These are phyloP conservation scores for Hippoglossus stenolepis DNA, from an alignment of 2,113 vertebrate species.

Conservation along the genomic window DNA sequence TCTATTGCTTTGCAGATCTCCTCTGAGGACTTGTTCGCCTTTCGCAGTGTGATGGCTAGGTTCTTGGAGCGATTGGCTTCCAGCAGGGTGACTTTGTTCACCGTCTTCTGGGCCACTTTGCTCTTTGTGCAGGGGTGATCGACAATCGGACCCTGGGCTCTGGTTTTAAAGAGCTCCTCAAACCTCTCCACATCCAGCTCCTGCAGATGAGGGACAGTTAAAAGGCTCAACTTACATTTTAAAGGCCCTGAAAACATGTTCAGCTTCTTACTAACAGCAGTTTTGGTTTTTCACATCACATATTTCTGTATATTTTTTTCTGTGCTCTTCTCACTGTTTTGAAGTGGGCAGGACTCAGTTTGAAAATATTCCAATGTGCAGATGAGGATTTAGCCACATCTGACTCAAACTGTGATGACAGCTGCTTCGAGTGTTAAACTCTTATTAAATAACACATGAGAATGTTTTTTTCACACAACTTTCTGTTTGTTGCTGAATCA, in stretches of 20 bases:
- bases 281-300: too few species aligned
- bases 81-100: slow-evolving; percentile 91
- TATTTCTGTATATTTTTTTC: not conserved
- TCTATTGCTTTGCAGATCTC: slow-evolving; percentile 97
- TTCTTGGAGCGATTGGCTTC: slow-evolving; percentile 97
- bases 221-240: not conserved
- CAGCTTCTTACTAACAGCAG: not conserved
- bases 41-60: slow-evolving; percentile 95
- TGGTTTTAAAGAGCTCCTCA: slow-evolving; percentile 98
- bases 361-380: not conserved
- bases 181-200: slow-evolving; percentile 94
- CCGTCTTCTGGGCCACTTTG: slow-evolving; percentile 89
- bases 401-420: not conserved
- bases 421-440: not conserved
- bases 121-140: slow-evolving; percentile 90
- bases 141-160: slow-evolving; percentile 92
- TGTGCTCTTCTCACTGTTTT: not conserved
- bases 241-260: not conserved
- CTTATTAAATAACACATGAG: not conserved
- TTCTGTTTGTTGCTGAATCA: not conserved
- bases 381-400: not conserved
- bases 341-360: not conserved
- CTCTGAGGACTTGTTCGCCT: slow-evolving; percentile 90
- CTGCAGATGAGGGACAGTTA: slow-evolving; percentile 70
- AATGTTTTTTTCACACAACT: not conserved